Evolutionary conservation across 2,113 vertebrate genomes (phyloP).

Genomic region (Mirza zaza): DNA sequence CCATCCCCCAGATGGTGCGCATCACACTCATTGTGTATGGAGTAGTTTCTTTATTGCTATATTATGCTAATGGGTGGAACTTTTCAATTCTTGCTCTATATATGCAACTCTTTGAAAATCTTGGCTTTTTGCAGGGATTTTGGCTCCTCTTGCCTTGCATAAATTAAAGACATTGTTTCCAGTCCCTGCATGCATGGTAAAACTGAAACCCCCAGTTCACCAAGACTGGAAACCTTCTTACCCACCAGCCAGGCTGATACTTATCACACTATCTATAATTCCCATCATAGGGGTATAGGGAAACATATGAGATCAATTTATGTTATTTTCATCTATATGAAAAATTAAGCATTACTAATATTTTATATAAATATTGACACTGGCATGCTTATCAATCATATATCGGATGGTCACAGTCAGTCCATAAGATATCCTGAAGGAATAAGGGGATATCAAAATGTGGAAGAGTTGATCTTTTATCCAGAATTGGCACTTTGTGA

Average conservation of each 20-base stretch:
- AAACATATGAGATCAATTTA: not conserved
- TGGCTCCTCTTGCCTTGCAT: not conserved
- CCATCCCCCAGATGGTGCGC: no score
- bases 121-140: not conserved
- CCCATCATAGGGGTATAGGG: not conserved
- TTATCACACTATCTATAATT: not conserved
- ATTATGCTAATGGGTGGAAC: not conserved
- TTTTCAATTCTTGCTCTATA: not conserved
- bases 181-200: not conserved
- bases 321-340: not conserved
- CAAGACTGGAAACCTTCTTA: not conserved
- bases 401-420: not conserved
- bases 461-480: not conserved
- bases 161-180: not conserved
- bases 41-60: not conserved
- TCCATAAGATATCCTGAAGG: not conserved
- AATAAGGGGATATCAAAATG: not conserved
- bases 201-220: not conserved
- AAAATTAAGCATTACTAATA: not conserved
- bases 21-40: no score
- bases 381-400: not conserved
- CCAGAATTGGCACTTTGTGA: not conserved
- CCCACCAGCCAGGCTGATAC: not conserved
- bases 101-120: not conserved
- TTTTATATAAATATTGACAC: not conserved